These are phyloP conservation scores for Toxonevra muliebris DNA, from an alignment of 2,888 invertebrate genomes.

Conservation along the genomic window DNA sequence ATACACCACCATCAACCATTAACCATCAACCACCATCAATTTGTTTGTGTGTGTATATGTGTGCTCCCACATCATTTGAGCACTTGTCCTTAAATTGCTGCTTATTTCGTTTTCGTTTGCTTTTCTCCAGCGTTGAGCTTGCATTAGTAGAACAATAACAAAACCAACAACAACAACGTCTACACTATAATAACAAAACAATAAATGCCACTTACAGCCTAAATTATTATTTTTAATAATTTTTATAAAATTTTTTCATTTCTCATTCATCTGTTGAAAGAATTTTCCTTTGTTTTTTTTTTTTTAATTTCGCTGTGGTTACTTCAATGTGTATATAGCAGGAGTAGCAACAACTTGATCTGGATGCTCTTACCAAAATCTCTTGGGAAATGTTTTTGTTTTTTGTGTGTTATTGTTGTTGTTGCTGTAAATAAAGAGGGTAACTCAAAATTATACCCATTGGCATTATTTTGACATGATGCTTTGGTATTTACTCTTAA, in stretches of 20 bases:
- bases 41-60: neutral
- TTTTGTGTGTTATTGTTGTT: slow-evolving; percentile 5
- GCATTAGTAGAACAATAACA: neutral
- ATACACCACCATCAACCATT: slow-evolving; percentile 8
- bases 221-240: slow-evolving; percentile 30
- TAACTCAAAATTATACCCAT: slow-evolving; percentile 50
- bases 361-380: slow-evolving; percentile 18
- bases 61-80: slow-evolving; percentile 11
- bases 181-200: slow-evolving; percentile 18
- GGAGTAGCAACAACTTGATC: neutral
- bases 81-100: neutral
- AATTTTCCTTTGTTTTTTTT: too few relatives aligned
- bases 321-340: neutral
- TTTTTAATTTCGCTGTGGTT: too few relatives aligned
- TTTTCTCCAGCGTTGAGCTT: neutral
- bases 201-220: slow-evolving; percentile 28
- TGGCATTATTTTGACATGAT: slow-evolving; percentile 35
- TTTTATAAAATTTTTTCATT: slow-evolving; percentile 2
- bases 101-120: neutral
- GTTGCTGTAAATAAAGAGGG: slow-evolving; percentile 19
- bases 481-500: slow-evolving; percentile 40
- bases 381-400: slow-evolving; percentile 18
- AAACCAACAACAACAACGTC: slow-evolving; percentile 1
- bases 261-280: neutral
- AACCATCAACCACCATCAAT: slow-evolving; percentile 5